Conservation (phyloP, 2,888 invertebrate genomes). For the Graphium colonna region DNA sequence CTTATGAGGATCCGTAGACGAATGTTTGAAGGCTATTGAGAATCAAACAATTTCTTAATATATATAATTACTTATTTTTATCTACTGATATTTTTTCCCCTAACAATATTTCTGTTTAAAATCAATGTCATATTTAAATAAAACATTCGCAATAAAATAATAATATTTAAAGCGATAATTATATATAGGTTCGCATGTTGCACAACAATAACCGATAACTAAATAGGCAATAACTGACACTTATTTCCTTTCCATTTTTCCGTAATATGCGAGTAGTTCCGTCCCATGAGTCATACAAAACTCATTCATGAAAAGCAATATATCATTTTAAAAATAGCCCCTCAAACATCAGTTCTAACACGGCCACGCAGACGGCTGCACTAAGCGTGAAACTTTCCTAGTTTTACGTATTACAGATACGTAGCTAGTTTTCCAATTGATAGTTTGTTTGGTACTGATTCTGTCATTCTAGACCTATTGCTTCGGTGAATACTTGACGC, state of each 20-base stretch:
- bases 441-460: constrained; percentile 11
- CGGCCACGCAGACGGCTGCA: constrained; percentile 10
- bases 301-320: constrained; percentile 22
- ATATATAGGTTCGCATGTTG: too few species aligned
- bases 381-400: constrained; percentile 1
- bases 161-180: too few species aligned
- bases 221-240: background rate
- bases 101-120: too few species aligned
- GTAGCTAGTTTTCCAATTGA: background rate
- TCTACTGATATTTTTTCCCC: too few species aligned
- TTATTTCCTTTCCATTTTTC: background rate
- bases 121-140: too few species aligned
- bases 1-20: too few species aligned
- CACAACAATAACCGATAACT: too few species aligned
- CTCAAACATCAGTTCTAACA: constrained; percentile 26
- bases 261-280: background rate
- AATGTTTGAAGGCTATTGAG: too few species aligned
- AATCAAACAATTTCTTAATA: too few species aligned
- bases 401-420: background rate
- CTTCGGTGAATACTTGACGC: background rate
- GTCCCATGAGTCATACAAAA: constrained; percentile 20
- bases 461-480: background rate
- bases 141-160: too few species aligned
- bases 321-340: constrained; percentile 28
- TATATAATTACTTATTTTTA: too few species aligned